Conservation (phyloP, 2,888 invertebrate genomes). For the Craniophora ligustri region DNA sequence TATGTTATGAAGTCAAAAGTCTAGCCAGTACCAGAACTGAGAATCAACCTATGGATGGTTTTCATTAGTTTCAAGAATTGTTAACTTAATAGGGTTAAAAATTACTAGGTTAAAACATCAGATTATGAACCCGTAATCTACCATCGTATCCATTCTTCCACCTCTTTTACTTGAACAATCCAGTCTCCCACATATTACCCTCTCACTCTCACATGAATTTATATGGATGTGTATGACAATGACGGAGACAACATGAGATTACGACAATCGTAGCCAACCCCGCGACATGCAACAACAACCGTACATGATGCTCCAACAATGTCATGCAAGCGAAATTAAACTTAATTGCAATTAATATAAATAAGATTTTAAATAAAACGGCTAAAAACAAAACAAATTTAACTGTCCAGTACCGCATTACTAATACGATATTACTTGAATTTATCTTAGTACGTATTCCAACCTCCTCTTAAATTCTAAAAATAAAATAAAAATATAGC, state of each 20-base stretch:
- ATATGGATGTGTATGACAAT: conserved; percentile 21
- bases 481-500: too few species aligned
- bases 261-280: conserved; percentile 32
- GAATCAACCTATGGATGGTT: too few species aligned
- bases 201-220: conserved; percentile 5
- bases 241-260: conserved; percentile 18
- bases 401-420: conserved; percentile 20
- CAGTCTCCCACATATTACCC: conserved; percentile 23
- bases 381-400: neutral
- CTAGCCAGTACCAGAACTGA: too few species aligned
- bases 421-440: neutral
- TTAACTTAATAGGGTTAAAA: too few species aligned
- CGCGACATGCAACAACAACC: conserved; percentile 41
- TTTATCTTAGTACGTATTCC: too few species aligned
- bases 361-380: conserved; percentile 1
- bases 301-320: conserved; percentile 38
- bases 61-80: too few species aligned
- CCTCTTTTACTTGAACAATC: neutral
- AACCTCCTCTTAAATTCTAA: too few species aligned
- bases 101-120: too few species aligned
- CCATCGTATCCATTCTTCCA: too few species aligned
- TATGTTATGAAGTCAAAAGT: too few species aligned
- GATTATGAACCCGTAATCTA: too few species aligned
- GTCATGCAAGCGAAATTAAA: conserved; percentile 50
- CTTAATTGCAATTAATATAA: conserved; percentile 8